A percentile compares a stretch with the other conserved stretches of the same genome.
These are phyloP conservation scores for Drosophila chauvacae DNA, from an alignment of 1,140 invertebrate species.

Conservation along the genomic window DNA sequence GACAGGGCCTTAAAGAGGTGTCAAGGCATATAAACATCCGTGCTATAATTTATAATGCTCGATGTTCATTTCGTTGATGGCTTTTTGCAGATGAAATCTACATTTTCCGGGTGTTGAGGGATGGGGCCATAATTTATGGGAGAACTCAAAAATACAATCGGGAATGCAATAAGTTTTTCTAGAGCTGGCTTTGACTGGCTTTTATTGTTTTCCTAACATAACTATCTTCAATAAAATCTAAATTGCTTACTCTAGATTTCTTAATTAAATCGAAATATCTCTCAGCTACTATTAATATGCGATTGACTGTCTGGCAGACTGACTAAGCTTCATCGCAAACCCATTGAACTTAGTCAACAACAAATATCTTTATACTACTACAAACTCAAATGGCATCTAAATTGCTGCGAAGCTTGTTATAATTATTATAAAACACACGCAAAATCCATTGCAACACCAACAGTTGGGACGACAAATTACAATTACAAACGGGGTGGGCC, in stretches of 20 bases:
- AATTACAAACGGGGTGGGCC: conserved; percentile 66
- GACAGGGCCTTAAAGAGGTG: conserved; percentile 29
- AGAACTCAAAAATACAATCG: neutral
- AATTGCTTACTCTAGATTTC: neutral
- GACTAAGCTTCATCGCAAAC: conserved; percentile 20
- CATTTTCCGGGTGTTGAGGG: conserved; percentile 11
- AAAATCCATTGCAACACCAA: conserved; percentile 51
- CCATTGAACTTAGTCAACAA: conserved; percentile 19
- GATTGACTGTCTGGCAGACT: neutral
- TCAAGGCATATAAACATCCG: conserved; percentile 41
- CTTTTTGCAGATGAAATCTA: conserved; percentile 12
- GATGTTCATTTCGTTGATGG: conserved; percentile 31
- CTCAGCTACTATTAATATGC: neutral
- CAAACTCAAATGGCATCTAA: conserved; percentile 51
- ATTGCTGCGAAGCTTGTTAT: conserved; percentile 65
- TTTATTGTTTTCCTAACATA: neutral
- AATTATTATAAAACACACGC: conserved; percentile 69
- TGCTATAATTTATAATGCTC: conserved; percentile 39
- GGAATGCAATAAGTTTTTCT: neutral
- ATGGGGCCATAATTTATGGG: conserved; percentile 21
- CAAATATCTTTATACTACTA: conserved; percentile 36
- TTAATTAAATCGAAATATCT: neutral
- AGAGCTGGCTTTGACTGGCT: neutral
- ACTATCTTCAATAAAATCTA: neutral
- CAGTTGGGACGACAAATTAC: conserved; percentile 56